These are phyloP conservation scores for Apamea epomidion DNA, from an alignment of 2,888 invertebrate genomes.

Conservation along the genomic window DNA sequence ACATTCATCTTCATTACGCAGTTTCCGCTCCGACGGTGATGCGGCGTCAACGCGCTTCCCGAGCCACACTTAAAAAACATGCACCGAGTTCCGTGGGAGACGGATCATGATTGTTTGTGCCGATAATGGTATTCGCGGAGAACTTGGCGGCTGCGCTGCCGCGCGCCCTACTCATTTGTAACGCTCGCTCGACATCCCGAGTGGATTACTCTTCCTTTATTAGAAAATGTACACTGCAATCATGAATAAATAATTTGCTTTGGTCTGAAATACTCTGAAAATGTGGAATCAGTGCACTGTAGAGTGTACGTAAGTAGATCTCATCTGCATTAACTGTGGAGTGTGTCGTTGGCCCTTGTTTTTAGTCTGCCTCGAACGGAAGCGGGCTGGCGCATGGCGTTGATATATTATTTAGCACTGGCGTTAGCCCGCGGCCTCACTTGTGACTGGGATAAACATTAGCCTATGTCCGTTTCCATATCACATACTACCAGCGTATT, in stretches of 20 bases:
- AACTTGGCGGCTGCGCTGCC: constrained; percentile 34
- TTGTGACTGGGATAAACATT: constrained; percentile 28
- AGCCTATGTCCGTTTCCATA: constrained; percentile 6
- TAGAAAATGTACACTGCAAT: constrained; percentile 44
- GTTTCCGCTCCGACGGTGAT: constrained; percentile 60
- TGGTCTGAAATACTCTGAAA: constrained; percentile 38
- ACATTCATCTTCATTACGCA: constrained; percentile 64
- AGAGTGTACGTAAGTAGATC: constrained; percentile 33
- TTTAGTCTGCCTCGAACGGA: constrained; percentile 45
- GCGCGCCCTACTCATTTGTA: constrained; percentile 38
- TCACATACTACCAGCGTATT: background rate
- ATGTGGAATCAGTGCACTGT: constrained; percentile 45
- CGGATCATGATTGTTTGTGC: constrained; percentile 57
- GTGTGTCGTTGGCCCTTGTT: constrained; percentile 42
- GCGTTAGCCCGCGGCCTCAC: constrained; percentile 4
- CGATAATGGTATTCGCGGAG: constrained; percentile 57
- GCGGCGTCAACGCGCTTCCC: constrained; percentile 55
- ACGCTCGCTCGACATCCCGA: constrained; percentile 24
- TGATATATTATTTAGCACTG: constrained; percentile 53
- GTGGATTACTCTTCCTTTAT: constrained; percentile 41
- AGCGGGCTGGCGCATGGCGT: constrained; percentile 48
- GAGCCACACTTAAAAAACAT: constrained; percentile 62
- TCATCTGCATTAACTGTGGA: constrained; percentile 46
- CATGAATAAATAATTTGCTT: constrained; percentile 49
- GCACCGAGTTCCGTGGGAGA: constrained; percentile 66